phyloP scores from a whole-genome alignment of 2,797 vertebrate genomes.

The Liasis olivaceus region DNA sequence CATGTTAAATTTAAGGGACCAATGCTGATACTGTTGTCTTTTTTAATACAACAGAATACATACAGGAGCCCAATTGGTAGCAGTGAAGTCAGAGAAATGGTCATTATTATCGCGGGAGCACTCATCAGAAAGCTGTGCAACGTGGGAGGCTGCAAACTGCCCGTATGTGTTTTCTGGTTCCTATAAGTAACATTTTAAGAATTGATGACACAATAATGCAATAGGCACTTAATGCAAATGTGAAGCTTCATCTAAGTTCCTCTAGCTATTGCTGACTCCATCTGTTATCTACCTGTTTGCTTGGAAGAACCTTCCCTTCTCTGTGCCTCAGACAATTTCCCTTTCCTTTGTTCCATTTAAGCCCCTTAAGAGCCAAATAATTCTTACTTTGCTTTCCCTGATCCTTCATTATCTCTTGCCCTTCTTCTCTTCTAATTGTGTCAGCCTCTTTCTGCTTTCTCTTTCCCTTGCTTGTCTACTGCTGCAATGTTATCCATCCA shows the following conservation, averaged over 20 bases:
- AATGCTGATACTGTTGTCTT: constrained; percentile 18
- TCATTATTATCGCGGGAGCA: constrained; percentile 91
- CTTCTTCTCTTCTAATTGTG: not conserved
- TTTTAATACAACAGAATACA: constrained; percentile 77
- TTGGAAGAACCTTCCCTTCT: not conserved
- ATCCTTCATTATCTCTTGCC: not conserved
- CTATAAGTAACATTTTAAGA: constrained; percentile 3
- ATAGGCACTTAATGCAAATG: not conserved
- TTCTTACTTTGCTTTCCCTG: not conserved
- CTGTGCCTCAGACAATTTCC: not conserved
- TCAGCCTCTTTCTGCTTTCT: not conserved
- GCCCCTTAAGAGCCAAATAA: not conserved
- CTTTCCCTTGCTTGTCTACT: not conserved
- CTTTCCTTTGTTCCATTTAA: not conserved
- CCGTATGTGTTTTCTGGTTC: constrained; percentile 77
- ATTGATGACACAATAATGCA: not conserved
- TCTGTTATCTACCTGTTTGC: not conserved
- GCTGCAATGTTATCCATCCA: not conserved
- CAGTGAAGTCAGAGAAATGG: constrained; percentile 89
- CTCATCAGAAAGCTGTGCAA: constrained; percentile 89
- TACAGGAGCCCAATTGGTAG: constrained; percentile 85
- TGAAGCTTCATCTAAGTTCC: not conserved
- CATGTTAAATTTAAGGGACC: not conserved
- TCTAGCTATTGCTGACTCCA: not conserved
- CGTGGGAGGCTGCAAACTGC: constrained; percentile 84